Evolutionary conservation across 2,888 invertebrate genomes (phyloP).

Genomic region (Spicauda simplicius): DNA sequence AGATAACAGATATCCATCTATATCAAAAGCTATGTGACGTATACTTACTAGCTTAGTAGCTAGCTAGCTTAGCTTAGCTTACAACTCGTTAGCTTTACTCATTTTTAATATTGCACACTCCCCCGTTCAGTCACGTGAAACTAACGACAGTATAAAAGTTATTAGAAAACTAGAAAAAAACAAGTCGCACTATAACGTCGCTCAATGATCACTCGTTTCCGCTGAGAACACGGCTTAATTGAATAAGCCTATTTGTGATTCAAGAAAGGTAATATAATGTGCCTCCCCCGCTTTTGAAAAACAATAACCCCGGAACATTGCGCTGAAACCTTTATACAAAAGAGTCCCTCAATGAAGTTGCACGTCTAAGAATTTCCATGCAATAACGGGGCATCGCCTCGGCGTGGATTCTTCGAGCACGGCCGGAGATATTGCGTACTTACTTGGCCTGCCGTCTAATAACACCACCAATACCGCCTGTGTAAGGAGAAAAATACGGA

Average conservation of each 20-base stretch:
- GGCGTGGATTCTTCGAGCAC: slow-evolving; percentile 69
- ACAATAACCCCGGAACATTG: slow-evolving; percentile 80
- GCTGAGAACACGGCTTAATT: slow-evolving; percentile 54
- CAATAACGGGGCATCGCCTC: slow-evolving; percentile 74
- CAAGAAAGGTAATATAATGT: slow-evolving; percentile 73
- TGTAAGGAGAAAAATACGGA: slow-evolving; percentile 76
- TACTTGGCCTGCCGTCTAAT: slow-evolving; percentile 79
- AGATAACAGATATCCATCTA: too few species aligned
- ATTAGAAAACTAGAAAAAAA: slow-evolving; percentile 9
- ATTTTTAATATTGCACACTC: neutral
- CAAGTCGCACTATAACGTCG: neutral
- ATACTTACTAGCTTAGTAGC: too few species aligned
- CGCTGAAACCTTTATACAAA: slow-evolving; percentile 78
- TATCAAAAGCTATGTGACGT: too few species aligned
- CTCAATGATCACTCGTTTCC: slow-evolving; percentile 20
- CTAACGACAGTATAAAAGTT: slow-evolving; percentile 2
- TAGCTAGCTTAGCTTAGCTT: too few species aligned
- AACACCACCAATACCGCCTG: slow-evolving; percentile 78
- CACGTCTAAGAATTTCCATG: slow-evolving; percentile 82
- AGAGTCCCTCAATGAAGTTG: slow-evolving; percentile 81
- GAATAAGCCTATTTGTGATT: slow-evolving; percentile 74
- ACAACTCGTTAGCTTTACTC: neutral
- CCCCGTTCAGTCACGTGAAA: neutral
- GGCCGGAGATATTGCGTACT: slow-evolving; percentile 81
- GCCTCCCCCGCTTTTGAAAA: slow-evolving; percentile 75